Conservation (phyloP, 2,888 invertebrate species). For the Meiosimyza decipiens region DNA sequence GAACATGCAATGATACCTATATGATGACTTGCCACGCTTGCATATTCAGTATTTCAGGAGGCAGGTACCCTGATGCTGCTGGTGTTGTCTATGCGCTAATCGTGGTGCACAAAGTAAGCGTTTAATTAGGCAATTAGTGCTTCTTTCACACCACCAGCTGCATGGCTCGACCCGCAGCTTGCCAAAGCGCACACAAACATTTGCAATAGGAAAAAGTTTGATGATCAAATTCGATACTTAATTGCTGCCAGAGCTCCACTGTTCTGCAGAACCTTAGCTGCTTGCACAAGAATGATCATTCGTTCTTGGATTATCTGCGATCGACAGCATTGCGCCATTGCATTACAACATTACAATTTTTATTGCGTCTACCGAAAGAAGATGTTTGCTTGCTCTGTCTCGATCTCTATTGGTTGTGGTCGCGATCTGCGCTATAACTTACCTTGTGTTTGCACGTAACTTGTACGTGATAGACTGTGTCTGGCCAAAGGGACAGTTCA, state of each 20-base stretch:
- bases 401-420: neutral
- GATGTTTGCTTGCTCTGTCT: neutral
- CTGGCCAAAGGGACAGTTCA: constrained; percentile 83
- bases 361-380: neutral
- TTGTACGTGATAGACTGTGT: constrained; percentile 84
- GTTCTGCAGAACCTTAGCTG: too few relatives aligned
- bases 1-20: constrained; percentile 35
- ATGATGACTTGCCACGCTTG: constrained; percentile 39
- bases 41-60: constrained; percentile 18
- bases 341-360: too few relatives aligned
- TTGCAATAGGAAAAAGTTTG: constrained; percentile 27
- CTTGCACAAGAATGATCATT: too few relatives aligned
- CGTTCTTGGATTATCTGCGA: too few relatives aligned
- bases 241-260: too few relatives aligned
- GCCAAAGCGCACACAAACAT: constrained; percentile 12
- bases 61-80: constrained; percentile 4
- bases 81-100: too few relatives aligned
- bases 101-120: neutral
- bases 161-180: neutral
- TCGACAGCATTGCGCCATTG: too few relatives aligned
- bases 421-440: constrained; percentile 42
- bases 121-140: constrained; percentile 60
- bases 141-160: constrained; percentile 54
- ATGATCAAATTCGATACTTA: too few relatives aligned
- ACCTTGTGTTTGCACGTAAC: constrained; percentile 68